phyloP scores from a whole-genome alignment of 2,888 invertebrate genomes.

The Frankliniella fusca region DNA sequence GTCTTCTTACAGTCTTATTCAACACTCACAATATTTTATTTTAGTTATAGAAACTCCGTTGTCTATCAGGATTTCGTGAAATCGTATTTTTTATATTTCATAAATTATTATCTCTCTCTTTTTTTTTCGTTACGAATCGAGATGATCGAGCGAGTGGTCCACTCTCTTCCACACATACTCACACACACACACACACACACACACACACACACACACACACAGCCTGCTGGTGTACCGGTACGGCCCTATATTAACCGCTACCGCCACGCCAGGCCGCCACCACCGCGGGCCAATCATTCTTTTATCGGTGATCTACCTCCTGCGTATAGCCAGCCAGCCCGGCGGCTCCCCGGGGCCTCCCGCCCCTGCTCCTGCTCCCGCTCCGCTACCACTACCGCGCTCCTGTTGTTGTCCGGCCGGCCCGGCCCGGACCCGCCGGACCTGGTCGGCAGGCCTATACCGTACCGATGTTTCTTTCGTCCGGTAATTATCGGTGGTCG shows the following conservation, averaged over 20 bases:
- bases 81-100: conserved; percentile 24
- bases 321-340: neutral
- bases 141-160: conserved; percentile 21
- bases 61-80: too few relatives aligned
- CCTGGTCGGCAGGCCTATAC: neutral
- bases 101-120: conserved; percentile 19
- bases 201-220: conserved; percentile 4
- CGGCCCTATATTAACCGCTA: conserved; percentile 13
- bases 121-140: conserved; percentile 25
- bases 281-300: conserved; percentile 4
- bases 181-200: neutral
- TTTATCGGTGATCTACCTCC: conserved; percentile 23
- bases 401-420: neutral
- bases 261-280: neutral
- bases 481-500: conserved; percentile 16
- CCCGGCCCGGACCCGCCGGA: neutral
- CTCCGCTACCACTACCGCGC: neutral
- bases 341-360: neutral
- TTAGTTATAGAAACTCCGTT: too few relatives aligned
- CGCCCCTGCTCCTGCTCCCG: neutral
- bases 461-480: conserved; percentile 13
- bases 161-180: neutral
- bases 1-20: too few relatives aligned
- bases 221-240: conserved; percentile 12
- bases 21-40: too few relatives aligned